Conservation (phyloP, 2,888 invertebrate species). For the Exocentrus adspersus region DNA sequence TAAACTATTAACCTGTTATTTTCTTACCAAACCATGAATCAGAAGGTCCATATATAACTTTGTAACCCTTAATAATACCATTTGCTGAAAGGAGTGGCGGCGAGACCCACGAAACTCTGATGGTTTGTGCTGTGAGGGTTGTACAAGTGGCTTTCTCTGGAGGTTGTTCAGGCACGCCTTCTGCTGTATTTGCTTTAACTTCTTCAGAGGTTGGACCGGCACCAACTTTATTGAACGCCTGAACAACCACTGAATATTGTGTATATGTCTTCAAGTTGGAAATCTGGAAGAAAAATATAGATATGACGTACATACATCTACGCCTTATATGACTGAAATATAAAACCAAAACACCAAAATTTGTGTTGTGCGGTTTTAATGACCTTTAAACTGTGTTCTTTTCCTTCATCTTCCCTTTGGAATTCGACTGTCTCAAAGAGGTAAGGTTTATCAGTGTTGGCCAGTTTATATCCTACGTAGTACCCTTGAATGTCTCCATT, state of each 20-base stretch:
- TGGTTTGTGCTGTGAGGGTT: conserved; percentile 92
- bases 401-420: conserved; percentile 90
- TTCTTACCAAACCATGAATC: conserved; percentile 88
- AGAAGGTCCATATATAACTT: conserved; percentile 91
- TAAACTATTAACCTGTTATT: no score
- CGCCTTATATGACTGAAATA: no score
- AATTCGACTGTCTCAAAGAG: conserved; percentile 93
- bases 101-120: conserved; percentile 93
- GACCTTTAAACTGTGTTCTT: conserved; percentile 83
- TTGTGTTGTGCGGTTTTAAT: not conserved
- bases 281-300: conserved; percentile 42
- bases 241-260: conserved; percentile 94
- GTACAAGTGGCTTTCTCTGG: conserved; percentile 93
- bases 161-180: conserved; percentile 92
- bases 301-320: no score
- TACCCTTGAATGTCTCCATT: conserved; percentile 92
- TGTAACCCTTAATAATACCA: conserved; percentile 95
- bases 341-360: no score
- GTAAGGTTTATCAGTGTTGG: conserved; percentile 86
- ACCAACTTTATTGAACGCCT: conserved; percentile 94
- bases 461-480: conserved; percentile 89
- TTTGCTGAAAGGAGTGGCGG: conserved; percentile 92
- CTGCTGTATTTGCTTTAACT: conserved; percentile 90
- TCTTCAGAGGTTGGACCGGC: conserved; percentile 92
- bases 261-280: conserved; percentile 81